A percentile compares a stretch with the other conserved stretches of the same genome.
phyloP scores from a whole-genome alignment of 2,113 vertebrate genomes.

The Scatophagus argus region DNA sequence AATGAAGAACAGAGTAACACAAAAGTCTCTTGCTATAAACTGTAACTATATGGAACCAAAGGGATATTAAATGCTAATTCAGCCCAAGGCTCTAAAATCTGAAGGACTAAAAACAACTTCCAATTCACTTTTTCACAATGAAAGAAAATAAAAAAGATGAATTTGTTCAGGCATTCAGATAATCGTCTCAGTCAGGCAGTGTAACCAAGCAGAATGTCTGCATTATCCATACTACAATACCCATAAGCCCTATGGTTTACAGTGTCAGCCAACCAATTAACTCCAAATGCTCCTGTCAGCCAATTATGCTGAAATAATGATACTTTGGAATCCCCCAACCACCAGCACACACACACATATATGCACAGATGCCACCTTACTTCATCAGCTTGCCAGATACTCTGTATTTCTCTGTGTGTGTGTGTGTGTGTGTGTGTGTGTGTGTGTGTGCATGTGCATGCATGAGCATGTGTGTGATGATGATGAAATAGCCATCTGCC shows the following conservation, averaged over 20 bases:
- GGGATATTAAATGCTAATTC: neutral
- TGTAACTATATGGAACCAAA: neutral
- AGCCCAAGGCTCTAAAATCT: neutral
- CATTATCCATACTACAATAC: slow-evolving; percentile 74
- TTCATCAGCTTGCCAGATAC: slow-evolving; percentile 43
- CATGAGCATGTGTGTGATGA: slow-evolving; percentile 42
- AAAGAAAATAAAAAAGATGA: slow-evolving; percentile 16
- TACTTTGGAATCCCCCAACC: slow-evolving; percentile 55
- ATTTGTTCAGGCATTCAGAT: slow-evolving; percentile 52
- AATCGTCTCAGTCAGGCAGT: slow-evolving; percentile 57
- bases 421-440: slow-evolving; percentile 6
- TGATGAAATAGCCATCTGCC: slow-evolving; percentile 80
- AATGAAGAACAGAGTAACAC: too few relatives aligned
- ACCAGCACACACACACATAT: slow-evolving; percentile 19
- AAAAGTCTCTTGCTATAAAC: neutral
- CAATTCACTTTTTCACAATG: slow-evolving; percentile 10
- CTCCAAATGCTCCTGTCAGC: slow-evolving; percentile 71
- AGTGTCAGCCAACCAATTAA: slow-evolving; percentile 76
- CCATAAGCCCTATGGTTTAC: slow-evolving; percentile 75
- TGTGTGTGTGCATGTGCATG: neutral
- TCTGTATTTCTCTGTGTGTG: slow-evolving; percentile 5
- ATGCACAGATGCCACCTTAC: slow-evolving; percentile 35
- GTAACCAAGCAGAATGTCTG: slow-evolving; percentile 65
- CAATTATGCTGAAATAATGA: slow-evolving; percentile 75
- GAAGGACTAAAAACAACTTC: neutral